phyloP scores from a whole-genome alignment of 2,113 vertebrate species.

The Xenus cinereus region DNA sequence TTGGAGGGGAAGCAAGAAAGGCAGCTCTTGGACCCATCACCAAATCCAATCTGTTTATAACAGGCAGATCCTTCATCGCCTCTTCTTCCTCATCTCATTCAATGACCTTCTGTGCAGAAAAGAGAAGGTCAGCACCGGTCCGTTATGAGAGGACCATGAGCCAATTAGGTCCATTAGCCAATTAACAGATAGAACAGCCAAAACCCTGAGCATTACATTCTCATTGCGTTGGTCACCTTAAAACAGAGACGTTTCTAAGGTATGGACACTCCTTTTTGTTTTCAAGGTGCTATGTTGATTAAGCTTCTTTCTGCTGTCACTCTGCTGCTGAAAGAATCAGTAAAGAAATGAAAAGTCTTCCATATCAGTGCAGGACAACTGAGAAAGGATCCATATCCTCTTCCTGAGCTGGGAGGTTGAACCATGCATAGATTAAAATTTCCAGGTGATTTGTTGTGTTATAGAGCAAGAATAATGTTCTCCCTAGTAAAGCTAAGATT shows the following conservation, averaged over 20 bases:
- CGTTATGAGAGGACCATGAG: rapidly evolving
- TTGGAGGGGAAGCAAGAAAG: not conserved
- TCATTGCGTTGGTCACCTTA: not conserved
- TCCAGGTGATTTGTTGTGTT: not conserved
- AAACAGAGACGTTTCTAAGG: not conserved
- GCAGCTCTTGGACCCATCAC: not conserved
- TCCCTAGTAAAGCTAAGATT: not conserved
- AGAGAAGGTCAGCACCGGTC: not conserved
- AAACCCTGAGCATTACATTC: not conserved
- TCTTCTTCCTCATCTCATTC: not conserved
- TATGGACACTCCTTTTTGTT: not conserved
- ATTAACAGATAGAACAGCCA: rapidly evolving
- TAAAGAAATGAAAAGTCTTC: not conserved
- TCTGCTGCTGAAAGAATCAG: not conserved
- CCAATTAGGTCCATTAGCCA: not conserved
- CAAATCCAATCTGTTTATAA: not conserved
- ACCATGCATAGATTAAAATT: not conserved
- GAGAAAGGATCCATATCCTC: not conserved
- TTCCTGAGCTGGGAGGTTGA: not conserved
- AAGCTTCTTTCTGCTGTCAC: not conserved
- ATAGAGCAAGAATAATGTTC: not conserved
- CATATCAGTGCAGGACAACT: not conserved
- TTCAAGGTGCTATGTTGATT: not conserved
- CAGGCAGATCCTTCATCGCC: not conserved
- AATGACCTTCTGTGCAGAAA: not conserved